These are phyloP conservation scores for Fratercula arctica DNA, from an alignment of 2,797 vertebrate genomes.

Conservation along the genomic window DNA sequence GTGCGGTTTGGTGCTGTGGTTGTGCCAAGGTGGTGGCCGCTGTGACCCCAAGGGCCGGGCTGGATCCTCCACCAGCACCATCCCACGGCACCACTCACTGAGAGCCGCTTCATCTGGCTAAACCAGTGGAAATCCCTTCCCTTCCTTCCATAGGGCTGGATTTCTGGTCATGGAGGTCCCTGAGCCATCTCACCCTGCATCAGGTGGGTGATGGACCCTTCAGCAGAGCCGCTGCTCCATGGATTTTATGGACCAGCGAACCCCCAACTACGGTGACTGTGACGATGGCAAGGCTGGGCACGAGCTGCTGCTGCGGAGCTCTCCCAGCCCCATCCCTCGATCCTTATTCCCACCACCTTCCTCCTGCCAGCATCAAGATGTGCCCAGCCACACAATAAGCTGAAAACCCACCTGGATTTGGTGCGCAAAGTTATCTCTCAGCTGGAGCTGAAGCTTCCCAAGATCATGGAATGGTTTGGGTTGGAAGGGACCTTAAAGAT, in stretches of 20 bases:
- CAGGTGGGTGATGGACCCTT: not conserved
- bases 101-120: rapidly evolving
- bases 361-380: not conserved
- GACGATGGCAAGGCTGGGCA: not conserved
- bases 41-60: not conserved
- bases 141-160: not conserved
- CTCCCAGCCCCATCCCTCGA: not conserved
- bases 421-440: not conserved
- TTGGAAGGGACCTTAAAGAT: too few relatives aligned
- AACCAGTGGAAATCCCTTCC: not conserved
- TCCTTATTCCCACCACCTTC: not conserved
- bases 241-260: not conserved
- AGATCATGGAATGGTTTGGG: too few relatives aligned
- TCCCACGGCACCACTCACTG: rapidly evolving
- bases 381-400: not conserved
- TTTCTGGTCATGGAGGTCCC: not conserved
- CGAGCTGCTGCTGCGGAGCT: rapidly evolving
- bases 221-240: not conserved
- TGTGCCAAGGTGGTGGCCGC: not conserved
- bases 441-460: not conserved
- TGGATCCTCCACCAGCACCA: not conserved
- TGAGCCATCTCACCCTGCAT: not conserved
- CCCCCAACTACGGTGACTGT: not conserved
- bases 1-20: not conserved
- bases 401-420: not conserved